Base-by-base conservation (phyloP, 2,113 vertebrate genomes). In the Morone chrysops region DNA sequence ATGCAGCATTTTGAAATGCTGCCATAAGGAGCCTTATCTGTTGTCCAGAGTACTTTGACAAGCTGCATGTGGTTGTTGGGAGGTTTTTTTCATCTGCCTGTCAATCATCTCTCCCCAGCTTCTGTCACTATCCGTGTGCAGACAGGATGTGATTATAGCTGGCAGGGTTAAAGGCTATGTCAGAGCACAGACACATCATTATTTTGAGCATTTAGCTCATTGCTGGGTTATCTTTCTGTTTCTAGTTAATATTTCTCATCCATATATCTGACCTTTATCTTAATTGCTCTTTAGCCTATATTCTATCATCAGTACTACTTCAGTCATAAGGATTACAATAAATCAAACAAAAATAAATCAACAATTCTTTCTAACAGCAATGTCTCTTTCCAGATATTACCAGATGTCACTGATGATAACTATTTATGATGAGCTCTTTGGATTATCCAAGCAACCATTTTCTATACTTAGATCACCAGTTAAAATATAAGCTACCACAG, bases 81-180 rank as follows among this genome's bases (percentile, higher is more conserved):
- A 31, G 31, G 41, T 31, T 40, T 72, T 62, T 72, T 25, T 16
- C 16, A 17, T 62, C 38, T 47, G 40, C 18, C 48, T 69, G 75
- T 78, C 80, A 63, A 63, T 78, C 66, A 70, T 18, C 8, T 68
- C 31, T 43, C 50, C 20, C 6, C 31, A 59, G 63, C 50, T 9
- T 50, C 41, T 78, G 84, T 74, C 68, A 72, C 9, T 62, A 11
- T 16, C 61, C 9, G 0, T 7, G 3, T 18, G 68, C 8, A 13
- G 69, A 62, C 20, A 7, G 31, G 38, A 50, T 13, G 5, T 51
- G 62, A 69, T 38, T 22, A 10, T 3, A 8, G 2, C 40, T 62
- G 54, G 12, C 25, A 54, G 54, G 62, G 17, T 66, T 16, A 31
- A 59, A 59, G 60, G 20, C 6, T 0, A 63, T 4, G 1, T 73